phyloP scores from a whole-genome alignment of 2,888 invertebrate genomes.

The Spisula subtruncata region DNA sequence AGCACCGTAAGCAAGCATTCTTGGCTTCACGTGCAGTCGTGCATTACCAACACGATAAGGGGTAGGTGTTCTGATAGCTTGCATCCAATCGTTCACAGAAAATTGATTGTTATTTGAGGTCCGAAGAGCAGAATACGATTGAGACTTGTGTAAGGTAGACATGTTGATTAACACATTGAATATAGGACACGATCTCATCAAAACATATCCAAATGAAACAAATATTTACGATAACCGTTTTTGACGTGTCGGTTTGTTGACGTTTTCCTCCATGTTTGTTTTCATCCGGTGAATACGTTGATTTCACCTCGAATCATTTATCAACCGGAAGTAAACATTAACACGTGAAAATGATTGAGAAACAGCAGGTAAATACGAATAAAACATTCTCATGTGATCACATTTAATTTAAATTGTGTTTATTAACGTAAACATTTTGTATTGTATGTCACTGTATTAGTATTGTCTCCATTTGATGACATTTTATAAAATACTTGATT shows the following conservation, averaged over 20 bases:
- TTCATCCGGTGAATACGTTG: conserved; percentile 13
- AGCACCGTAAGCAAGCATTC: conserved; percentile 90
- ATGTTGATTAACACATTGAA: conserved; percentile 31
- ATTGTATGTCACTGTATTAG: neutral
- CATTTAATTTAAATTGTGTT: neutral
- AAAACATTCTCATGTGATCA: neutral
- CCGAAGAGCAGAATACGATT: conserved; percentile 59
- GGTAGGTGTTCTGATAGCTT: conserved; percentile 94
- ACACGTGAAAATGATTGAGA: conserved; percentile 51
- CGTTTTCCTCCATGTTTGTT: conserved; percentile 54
- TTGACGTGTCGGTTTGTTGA: conserved; percentile 54
- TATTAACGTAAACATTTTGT: neutral
- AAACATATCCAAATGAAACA: neutral
- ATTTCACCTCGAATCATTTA: neutral
- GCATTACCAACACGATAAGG: conserved; percentile 96
- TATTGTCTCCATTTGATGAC: no score
- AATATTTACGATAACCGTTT: neutral
- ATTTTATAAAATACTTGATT: no score
- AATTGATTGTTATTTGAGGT: conserved; percentile 48
- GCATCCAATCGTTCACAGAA: conserved; percentile 93
- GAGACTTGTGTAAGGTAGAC: conserved; percentile 58
- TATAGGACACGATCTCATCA: neutral
- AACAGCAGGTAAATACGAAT: conserved; percentile 7
- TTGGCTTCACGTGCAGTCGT: conserved; percentile 94
- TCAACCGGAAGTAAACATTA: conserved; percentile 41